Evolutionary conservation across 2,113 vertebrate species (phyloP), one percentile per base, ranked within the genome.

Genomic region (Callorhinus ursinus): DNA sequence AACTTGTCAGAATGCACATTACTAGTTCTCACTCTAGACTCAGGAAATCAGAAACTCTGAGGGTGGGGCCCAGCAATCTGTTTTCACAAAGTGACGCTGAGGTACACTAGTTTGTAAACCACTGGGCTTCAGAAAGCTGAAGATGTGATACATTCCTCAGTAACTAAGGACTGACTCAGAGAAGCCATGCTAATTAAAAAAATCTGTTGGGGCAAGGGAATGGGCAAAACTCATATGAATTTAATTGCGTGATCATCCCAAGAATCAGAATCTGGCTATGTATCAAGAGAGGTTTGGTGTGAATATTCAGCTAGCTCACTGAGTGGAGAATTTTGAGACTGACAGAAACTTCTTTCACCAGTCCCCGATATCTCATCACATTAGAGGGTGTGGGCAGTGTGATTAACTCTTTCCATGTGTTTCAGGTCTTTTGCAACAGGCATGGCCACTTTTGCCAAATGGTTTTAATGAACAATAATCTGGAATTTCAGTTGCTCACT

Each of bases 331-430:
- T 77, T 92, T 88, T 92, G 80, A 96, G 42, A 63, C 57, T 53
- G n/a, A 65, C 19, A 13, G 16, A 77, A 39, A 79, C 63, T 85
- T 88, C 88, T 95, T 14, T 53, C 79, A 84, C 92, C 57, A 88
- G 31, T 67, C 39, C 22, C 36, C 3, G 1, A 11, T 53, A 24
- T n/a, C 42, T 76, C 33, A 12, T 63, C 18, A 5, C 46, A 18
- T 69, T 42, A 2, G 83, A 86, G 67, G 94, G 36, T 90, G 89
- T 97, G 83, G 95, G 88, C 63, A 39, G 72, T 85, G 95, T 95
- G 95, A 97, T 97, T 92, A 84, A 28, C 12, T 97, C 7, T 97
- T 97, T 97, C 95, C 2, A 9, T 94, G 90, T 98, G 97, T 97
- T 98, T 98, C 98, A 96, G 26, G 92, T 95, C 97, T 49, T 93